Conservation (phyloP, 2,113 vertebrate species). For the Phainopepla nitens region DNA sequence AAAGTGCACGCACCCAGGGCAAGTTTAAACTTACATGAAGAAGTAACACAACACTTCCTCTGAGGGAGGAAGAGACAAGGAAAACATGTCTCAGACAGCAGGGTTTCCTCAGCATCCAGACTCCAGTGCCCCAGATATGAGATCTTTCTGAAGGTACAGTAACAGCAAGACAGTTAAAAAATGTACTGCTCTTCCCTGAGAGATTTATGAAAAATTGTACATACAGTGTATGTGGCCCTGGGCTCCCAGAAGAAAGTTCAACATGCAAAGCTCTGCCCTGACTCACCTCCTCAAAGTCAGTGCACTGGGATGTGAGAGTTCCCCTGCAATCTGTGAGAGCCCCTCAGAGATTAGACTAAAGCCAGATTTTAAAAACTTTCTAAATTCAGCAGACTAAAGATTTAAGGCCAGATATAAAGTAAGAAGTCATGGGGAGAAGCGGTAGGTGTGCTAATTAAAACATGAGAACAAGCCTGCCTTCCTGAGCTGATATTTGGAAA, state of each 20-base stretch:
- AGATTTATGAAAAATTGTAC: neutral
- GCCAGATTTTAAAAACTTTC: neutral
- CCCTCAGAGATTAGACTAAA: neutral
- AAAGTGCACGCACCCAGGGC: neutral
- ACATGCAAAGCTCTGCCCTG: neutral
- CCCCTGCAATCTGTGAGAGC: neutral
- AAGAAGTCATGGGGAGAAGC: neutral
- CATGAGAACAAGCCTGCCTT: neutral
- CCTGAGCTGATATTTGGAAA: neutral
- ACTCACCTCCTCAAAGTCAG: neutral
- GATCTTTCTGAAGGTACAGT: neutral
- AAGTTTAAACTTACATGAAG: neutral
- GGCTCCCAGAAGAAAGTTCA: neutral
- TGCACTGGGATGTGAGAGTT: neutral
- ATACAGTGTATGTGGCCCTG: accelerated
- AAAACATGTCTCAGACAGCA: neutral
- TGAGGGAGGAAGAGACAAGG: neutral
- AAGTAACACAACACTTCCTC: neutral
- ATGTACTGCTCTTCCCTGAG: neutral
- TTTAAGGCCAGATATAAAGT: neutral
- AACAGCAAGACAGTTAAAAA: neutral
- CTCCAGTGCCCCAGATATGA: neutral
- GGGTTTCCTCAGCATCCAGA: neutral
- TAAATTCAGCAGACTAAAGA: neutral
- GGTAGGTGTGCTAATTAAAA: neutral